Evolutionary conservation across 2,888 invertebrate genomes (phyloP), one percentile per base, ranked within the genome.

Genomic region (Pristionchus mayeri): DNA sequence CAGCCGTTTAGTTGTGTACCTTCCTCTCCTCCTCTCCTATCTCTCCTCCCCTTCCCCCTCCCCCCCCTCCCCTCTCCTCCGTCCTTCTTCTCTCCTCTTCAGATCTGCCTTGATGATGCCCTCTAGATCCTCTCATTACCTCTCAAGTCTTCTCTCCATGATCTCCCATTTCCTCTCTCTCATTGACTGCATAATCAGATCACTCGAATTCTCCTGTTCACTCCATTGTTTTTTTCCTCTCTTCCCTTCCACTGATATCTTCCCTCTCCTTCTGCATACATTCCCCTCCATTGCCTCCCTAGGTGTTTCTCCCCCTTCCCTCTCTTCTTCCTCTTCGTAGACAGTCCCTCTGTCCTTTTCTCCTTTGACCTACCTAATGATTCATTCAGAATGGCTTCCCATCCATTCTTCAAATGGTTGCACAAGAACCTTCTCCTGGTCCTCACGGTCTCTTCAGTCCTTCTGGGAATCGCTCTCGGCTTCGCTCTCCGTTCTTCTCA

Each of bases 381-480:
- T 63, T 63, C 67, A 37, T 67, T 37, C 37, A 67, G 67, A n/a
- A 40, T 81, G 60, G 60, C 63, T 16, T 27, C 50, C 27, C 50
- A 50, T 44, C 48, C 63, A 60, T 57, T 40, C 24, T n/a, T 57
- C 50, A 34, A 86, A 48, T 95, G 95, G 95, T 91, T 94, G 90
- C 88, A 92, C 67, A 93, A 92, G 82, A 95, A 95, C 91, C 91
- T 95, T 86, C 93, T 95, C 85, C 93, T 95, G 88, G 93, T 95
- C 79, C 92, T 95, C 87, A 95, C 95, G 0, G 94, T 95, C 48
- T 89, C 93, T 1, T 94, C 94, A 0, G 95, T 95, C n/a, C 87
- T 95, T 24, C 87, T 94, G n/a, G 95, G 95, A 13, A 93, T 94
- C n/a, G 87, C 94, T n/a, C 89, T 95, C 9, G 95, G 95, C 21